phyloP scores from a whole-genome alignment of 2,797 vertebrate genomes.

The Rousettus madagascariensis region DNA sequence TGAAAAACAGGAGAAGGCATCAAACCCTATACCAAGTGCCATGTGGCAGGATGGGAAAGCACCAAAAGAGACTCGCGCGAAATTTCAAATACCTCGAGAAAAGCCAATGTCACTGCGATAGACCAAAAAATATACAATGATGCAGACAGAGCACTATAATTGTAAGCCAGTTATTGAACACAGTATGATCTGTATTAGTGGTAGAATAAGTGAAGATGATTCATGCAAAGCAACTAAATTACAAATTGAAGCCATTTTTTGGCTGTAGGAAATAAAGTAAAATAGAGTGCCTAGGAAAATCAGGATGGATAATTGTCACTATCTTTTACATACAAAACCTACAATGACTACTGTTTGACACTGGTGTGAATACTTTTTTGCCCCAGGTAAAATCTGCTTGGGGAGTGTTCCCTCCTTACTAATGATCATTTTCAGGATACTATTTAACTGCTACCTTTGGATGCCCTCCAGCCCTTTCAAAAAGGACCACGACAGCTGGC shows the following conservation, averaged over 20 bases:
- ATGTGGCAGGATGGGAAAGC: constrained; percentile 74
- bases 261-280: background rate
- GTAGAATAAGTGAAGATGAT: constrained; percentile 50
- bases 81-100: background rate
- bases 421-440: background rate
- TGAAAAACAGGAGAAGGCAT: constrained; percentile 33
- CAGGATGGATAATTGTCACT: rapidly evolving
- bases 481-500: background rate
- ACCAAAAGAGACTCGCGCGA: rapidly evolving
- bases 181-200: constrained; percentile 76
- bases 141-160: background rate
- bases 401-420: background rate
- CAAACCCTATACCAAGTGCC: constrained; percentile 67
- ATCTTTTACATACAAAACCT: background rate
- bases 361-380: background rate
- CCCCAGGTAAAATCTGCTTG: background rate
- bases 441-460: background rate
- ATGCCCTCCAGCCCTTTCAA: background rate
- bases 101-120: constrained; percentile 76
- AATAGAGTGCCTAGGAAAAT: background rate
- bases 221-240: constrained; percentile 74
- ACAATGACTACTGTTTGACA: background rate
- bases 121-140: constrained; percentile 40
- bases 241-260: background rate
- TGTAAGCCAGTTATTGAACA: constrained; percentile 38